Evolutionary conservation across 2,797 vertebrate species (phyloP).

Genomic region (Anguilla obscura): DNA sequence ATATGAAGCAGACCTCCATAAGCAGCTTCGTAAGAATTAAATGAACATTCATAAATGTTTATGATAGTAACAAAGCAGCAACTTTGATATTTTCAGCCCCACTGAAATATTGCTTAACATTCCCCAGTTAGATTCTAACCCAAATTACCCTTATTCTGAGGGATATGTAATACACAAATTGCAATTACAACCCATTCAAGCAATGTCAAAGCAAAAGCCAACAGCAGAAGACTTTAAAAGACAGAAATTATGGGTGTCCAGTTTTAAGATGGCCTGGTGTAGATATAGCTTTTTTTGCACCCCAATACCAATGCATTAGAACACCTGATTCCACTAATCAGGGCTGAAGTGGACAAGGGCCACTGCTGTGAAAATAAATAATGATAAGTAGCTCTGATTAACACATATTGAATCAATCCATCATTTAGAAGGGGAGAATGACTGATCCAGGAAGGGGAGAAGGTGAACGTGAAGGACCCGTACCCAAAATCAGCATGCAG

Average conservation of each 20-base stretch:
- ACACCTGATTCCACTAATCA: conserved; percentile 1
- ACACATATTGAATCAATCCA: neutral
- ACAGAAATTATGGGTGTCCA: neutral
- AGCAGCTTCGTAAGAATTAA: neutral
- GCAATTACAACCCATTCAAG: neutral
- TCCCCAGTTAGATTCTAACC: neutral
- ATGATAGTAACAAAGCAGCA: neutral
- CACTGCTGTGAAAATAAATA: neutral
- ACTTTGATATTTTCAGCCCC: no score
- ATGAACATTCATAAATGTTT: neutral
- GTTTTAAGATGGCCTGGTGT: neutral
- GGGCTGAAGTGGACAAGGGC: neutral
- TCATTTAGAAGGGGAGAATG: neutral
- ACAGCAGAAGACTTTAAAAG: neutral
- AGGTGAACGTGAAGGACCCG: neutral
- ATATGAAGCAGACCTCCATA: no score
- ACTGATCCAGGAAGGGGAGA: neutral
- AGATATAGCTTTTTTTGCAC: neutral
- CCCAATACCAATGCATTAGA: neutral
- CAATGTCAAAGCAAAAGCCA: neutral
- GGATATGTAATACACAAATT: neutral
- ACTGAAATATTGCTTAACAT: neutral
- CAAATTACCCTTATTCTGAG: neutral
- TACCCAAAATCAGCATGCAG: neutral
- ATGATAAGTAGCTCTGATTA: neutral